A percentile compares a stretch with the other conserved stretches of the same genome.
Evolutionary conservation across 2,113 vertebrate genomes (phyloP).

Genomic region (Talpa occidentalis): DNA sequence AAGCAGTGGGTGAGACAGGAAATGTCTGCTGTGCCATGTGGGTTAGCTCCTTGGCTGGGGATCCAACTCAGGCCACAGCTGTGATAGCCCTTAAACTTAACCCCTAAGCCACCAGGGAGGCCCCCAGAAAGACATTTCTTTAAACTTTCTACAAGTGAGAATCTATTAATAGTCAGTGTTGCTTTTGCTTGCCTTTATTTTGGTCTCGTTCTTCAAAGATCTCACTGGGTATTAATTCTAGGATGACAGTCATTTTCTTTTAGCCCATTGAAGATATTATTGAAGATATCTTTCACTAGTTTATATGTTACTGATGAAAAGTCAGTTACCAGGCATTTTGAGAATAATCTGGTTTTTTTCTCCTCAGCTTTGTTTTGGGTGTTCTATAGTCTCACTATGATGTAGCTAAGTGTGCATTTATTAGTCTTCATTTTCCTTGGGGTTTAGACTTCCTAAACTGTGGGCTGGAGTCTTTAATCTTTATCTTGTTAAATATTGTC

Average conservation of each 20-base stretch:
- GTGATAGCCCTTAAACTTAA: too few relatives aligned
- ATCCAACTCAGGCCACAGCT: too few relatives aligned
- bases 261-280: not conserved
- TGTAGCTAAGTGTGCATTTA: not conserved
- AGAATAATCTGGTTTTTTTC: not conserved
- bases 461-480: conserved; percentile 28
- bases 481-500: conserved; percentile 44
- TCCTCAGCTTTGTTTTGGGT: not conserved
- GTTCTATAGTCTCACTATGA: conserved; percentile 9
- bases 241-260: conserved; percentile 10
- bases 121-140: not conserved
- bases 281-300: not conserved
- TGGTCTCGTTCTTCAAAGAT: not conserved
- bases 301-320: conserved; percentile 29
- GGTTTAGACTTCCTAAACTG: not conserved
- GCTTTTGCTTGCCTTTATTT: conserved; percentile 50
- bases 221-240: not conserved
- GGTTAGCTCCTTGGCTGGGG: too few relatives aligned
- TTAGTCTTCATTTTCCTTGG: conserved; percentile 56
- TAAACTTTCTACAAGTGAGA: not conserved
- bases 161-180: not conserved
- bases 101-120: too few relatives aligned
- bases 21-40: too few relatives aligned
- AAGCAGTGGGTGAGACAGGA: too few relatives aligned
- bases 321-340: not conserved